Conservation (phyloP, 1,140 invertebrate species). For the Drosophila burlai region DNA sequence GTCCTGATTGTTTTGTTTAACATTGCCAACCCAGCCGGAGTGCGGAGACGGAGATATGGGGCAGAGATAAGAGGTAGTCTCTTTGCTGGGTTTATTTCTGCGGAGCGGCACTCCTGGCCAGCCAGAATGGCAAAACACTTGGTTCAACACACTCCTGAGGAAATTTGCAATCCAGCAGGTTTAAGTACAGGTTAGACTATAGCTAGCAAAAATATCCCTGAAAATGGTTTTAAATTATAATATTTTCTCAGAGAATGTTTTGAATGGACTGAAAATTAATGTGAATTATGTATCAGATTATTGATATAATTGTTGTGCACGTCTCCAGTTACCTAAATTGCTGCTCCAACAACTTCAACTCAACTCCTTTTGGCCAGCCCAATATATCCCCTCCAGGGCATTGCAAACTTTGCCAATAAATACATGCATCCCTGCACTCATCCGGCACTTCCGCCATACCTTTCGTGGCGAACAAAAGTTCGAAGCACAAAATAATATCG, state of each 20-base stretch:
- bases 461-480: conserved; percentile 61
- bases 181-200: background rate
- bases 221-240: background rate
- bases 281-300: background rate
- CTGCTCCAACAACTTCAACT: conserved; percentile 14
- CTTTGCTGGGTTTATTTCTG: conserved; percentile 14
- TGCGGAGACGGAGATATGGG: conserved; percentile 27
- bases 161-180: conserved; percentile 4
- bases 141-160: background rate
- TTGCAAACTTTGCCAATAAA: conserved; percentile 52
- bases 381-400: conserved; percentile 16
- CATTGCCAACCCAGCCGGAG: conserved; percentile 41
- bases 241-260: background rate
- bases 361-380: conserved; percentile 14
- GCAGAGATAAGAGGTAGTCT: conserved; percentile 21
- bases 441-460: conserved; percentile 39
- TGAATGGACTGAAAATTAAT: background rate
- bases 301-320: background rate
- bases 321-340: background rate
- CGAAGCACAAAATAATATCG: conserved; percentile 77
- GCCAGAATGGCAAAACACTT: background rate
- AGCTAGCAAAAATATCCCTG: background rate
- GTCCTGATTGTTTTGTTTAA: conserved; percentile 74
- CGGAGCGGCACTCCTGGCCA: conserved; percentile 10
- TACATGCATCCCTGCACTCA: conserved; percentile 56